A percentile compares a stretch with the other conserved stretches of the same genome.
These are phyloP conservation scores for Sympetrum striolatum DNA, from an alignment of 2,888 invertebrate species.

Conservation along the genomic window DNA sequence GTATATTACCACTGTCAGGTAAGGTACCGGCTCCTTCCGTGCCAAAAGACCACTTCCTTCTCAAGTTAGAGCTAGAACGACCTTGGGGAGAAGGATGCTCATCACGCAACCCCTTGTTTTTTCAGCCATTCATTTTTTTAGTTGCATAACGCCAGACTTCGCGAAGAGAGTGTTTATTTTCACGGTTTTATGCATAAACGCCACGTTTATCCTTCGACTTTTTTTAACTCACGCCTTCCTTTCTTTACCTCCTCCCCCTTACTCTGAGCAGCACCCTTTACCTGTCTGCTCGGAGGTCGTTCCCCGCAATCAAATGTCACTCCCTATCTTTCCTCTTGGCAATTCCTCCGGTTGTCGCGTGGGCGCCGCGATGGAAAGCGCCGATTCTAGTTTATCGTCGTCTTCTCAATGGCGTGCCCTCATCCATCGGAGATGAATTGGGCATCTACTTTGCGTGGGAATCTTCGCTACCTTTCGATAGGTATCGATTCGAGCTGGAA, in stretches of 20 bases:
- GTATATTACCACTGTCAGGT: too few relatives aligned
- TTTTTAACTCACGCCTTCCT: not conserved
- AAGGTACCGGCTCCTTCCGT: too few relatives aligned
- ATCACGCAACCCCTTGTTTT: not conserved
- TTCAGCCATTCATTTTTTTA: not conserved
- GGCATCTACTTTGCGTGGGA: not conserved
- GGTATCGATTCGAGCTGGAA: not conserved
- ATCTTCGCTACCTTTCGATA: not conserved
- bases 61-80: not conserved
- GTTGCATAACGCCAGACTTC: not conserved
- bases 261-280: not conserved
- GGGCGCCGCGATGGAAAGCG: not conserved
- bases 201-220: not conserved
- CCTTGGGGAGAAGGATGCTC: not conserved
- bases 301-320: not conserved
- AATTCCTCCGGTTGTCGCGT: not conserved
- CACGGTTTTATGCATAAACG: not conserved
- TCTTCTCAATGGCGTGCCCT: not conserved
- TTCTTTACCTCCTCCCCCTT: not conserved
- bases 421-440: not conserved
- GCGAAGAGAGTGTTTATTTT: not conserved
- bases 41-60: not conserved
- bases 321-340: not conserved
- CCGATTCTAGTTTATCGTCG: not conserved
- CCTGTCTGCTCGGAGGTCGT: not conserved